phyloP scores from a whole-genome alignment of 2,888 invertebrate species.

The Tipula helvola region DNA sequence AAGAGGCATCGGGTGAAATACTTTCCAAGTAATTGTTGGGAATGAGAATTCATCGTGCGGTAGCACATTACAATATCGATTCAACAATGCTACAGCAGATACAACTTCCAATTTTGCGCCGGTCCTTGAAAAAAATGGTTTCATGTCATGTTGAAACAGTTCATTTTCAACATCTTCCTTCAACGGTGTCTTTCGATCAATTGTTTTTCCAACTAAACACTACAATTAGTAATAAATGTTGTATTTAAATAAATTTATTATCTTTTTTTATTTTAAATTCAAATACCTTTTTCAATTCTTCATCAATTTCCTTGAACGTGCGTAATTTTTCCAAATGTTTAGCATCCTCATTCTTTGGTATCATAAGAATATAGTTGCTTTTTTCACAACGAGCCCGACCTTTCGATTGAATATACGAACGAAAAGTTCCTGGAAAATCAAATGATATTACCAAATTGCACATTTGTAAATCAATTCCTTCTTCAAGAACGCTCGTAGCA shows the following conservation, averaged over 20 bases:
- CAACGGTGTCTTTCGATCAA: conserved; percentile 41
- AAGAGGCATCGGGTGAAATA: conserved; percentile 18
- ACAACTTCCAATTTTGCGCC: conserved; percentile 25
- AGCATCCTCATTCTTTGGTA: conserved; percentile 27
- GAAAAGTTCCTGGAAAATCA: conserved; percentile 55
- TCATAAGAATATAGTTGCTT: conserved; percentile 48
- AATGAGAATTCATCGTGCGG: conserved; percentile 68
- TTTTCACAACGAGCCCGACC: conserved; percentile 60
- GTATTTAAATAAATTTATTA: conserved; percentile 13
- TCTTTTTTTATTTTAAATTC: conserved; percentile 13
- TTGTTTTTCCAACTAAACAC: conserved; percentile 44
- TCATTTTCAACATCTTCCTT: conserved; percentile 38
- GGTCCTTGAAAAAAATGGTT: conserved; percentile 22
- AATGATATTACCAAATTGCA: conserved; percentile 71
- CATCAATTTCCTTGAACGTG: conserved; percentile 40
- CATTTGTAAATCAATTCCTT: conserved; percentile 74
- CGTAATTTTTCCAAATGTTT: conserved; percentile 32
- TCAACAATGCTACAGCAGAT: conserved; percentile 39
- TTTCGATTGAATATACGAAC: conserved; percentile 82
- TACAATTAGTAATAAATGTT: conserved; percentile 23
- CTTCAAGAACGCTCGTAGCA: conserved; percentile 74
- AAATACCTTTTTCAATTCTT: conserved; percentile 38
- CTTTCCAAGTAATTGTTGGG: conserved; percentile 34
- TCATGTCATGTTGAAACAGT: conserved; percentile 40
- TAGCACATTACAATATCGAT: conserved; percentile 67